These are phyloP conservation scores for Phasia obesa DNA, from an alignment of 2,888 invertebrate genomes.

Conservation along the genomic window DNA sequence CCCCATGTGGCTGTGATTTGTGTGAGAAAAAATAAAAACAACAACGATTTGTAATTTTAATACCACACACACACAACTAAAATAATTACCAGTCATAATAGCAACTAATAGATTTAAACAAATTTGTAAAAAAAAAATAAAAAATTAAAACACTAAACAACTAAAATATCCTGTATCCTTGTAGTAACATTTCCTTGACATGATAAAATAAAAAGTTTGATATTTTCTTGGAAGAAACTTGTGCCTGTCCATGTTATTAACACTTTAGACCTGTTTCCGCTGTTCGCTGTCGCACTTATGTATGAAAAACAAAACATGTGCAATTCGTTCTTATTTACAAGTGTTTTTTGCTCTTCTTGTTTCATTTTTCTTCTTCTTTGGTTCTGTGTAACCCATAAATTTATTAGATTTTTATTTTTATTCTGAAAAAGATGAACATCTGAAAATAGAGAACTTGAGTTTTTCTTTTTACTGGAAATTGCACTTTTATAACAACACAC, in stretches of 20 bases:
- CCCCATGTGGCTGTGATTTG: conserved; percentile 64
- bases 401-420: conserved; percentile 64
- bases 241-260: conserved; percentile 42
- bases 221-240: conserved; percentile 22
- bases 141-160: too few species aligned
- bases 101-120: conserved; percentile 38
- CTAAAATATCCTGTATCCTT: conserved; percentile 33
- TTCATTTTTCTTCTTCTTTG: not conserved
- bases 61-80: conserved; percentile 32
- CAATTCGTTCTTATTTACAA: conserved; percentile 45
- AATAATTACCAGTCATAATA: conserved; percentile 57
- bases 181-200: conserved; percentile 1
- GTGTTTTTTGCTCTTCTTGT: conserved; percentile 9
- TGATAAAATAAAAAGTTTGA: not conserved
- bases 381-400: conserved; percentile 63
- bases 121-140: conserved; percentile 13
- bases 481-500: conserved; percentile 36
- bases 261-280: conserved; percentile 56
- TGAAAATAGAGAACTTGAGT: conserved; percentile 36
- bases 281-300: conserved; percentile 29
- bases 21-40: conserved; percentile 51
- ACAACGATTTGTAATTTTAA: conserved; percentile 49
- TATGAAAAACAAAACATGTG: conserved; percentile 31
- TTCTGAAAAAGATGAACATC: conserved; percentile 49
- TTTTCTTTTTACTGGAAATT: conserved; percentile 61